A percentile compares a stretch with the other conserved stretches of the same genome.
phyloP scores from a whole-genome alignment of 1,140 invertebrate species.

The Eriocheir sinensis region DNA sequence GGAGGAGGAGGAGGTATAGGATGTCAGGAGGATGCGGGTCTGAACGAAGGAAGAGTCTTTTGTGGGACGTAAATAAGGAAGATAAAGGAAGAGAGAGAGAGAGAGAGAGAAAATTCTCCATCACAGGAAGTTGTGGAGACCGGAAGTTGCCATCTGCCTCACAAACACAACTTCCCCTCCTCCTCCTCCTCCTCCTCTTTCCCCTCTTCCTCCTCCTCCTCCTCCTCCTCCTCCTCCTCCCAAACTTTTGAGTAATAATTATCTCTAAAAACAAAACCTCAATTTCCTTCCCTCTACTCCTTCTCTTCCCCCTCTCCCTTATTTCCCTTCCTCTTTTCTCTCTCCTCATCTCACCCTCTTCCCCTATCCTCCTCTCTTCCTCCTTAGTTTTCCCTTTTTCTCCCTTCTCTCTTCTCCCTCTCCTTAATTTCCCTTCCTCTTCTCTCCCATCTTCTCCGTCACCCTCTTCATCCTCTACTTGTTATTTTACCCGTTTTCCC shows the following conservation, averaged over 20 bases:
- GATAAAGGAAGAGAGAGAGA: neutral
- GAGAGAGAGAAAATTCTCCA: slow-evolving; percentile 9
- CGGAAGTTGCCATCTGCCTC: slow-evolving; percentile 45
- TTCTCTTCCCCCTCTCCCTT: neutral
- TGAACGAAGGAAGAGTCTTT: too few relatives aligned
- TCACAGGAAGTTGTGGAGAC: slow-evolving; percentile 47
- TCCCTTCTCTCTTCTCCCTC: neutral
- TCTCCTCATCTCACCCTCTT: neutral
- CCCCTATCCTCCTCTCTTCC: neutral
- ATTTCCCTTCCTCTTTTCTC: neutral
- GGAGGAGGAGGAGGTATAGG: too few relatives aligned
- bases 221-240: slow-evolving; percentile 27
- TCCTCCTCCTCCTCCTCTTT: neutral
- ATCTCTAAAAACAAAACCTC: too few relatives aligned
- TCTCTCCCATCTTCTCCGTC: neutral
- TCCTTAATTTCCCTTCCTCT: neutral
- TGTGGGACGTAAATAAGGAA: too few relatives aligned
- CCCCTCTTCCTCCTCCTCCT: neutral
- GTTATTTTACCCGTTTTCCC: too few relatives aligned
- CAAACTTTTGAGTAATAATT: too few relatives aligned
- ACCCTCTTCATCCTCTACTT: neutral
- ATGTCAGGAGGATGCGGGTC: too few relatives aligned
- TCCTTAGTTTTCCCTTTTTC: neutral
- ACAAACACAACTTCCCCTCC: neutral
- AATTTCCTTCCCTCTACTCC: neutral